phyloP scores from a whole-genome alignment of 2,797 vertebrate genomes.

The Tenualosa thibaudeaui region DNA sequence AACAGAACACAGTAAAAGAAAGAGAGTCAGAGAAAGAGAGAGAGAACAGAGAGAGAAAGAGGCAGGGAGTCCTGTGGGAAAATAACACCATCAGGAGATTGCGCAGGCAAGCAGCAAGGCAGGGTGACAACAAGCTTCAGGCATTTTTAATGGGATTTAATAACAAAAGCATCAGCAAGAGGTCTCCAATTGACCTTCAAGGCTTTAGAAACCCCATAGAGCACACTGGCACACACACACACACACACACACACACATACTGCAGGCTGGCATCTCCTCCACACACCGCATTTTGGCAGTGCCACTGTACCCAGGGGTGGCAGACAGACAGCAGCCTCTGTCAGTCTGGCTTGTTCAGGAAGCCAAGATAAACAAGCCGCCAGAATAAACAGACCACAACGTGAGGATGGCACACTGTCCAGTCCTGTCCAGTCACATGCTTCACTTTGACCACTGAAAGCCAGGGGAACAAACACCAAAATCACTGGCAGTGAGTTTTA shows the following conservation, averaged over 20 bases:
- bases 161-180: slow-evolving; percentile 10
- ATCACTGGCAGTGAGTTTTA: too few relatives aligned
- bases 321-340: not conserved
- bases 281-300: not conserved
- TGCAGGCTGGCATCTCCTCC: not conserved
- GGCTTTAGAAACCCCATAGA: not conserved
- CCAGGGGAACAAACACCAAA: too few relatives aligned
- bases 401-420: not conserved
- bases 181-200: slow-evolving; percentile 13
- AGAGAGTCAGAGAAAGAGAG: not conserved
- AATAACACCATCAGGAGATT: not conserved
- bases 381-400: not conserved
- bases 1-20: not conserved
- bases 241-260: not conserved
- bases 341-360: not conserved
- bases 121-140: slow-evolving; percentile 13
- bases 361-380: not conserved
- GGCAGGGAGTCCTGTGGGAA: not conserved
- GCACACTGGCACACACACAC: not conserved
- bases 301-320: not conserved
- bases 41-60: not conserved
- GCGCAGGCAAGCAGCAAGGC: not conserved
- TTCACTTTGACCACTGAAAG: too few relatives aligned
- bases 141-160: not conserved
- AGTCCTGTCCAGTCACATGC: not conserved